Percentiles rank a stretch among this genome's conserved stretches.
Conservation (phyloP, 2,113 vertebrate genomes). For the Trogon surrucura region DNA sequence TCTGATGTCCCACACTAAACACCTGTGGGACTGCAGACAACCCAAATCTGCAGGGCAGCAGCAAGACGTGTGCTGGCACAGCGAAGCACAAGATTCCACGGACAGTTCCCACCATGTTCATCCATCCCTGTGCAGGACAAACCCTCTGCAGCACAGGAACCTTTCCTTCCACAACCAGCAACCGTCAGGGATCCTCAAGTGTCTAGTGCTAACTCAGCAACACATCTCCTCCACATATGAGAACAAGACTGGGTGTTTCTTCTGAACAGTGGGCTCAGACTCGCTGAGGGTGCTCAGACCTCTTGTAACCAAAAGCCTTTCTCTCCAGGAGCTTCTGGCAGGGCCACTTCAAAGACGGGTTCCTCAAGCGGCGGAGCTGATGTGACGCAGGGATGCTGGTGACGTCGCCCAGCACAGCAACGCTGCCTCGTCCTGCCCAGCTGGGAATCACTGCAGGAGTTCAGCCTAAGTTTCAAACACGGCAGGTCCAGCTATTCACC, state of each 20-base stretch:
- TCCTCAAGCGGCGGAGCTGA: not conserved
- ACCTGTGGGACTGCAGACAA: not conserved
- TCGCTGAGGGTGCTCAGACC: not conserved
- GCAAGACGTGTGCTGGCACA: not conserved
- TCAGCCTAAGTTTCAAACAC: not conserved
- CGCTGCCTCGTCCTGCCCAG: not conserved
- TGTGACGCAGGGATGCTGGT: not conserved
- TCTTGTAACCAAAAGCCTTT: not conserved
- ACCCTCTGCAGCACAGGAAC: not conserved
- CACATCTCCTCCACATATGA: not conserved
- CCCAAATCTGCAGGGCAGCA: not conserved
- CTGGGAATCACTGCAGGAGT: not conserved
- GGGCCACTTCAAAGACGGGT: not conserved
- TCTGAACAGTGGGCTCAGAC: not conserved
- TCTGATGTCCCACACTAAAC: not conserved
- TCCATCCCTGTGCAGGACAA: accelerated
- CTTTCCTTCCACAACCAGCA: not conserved
- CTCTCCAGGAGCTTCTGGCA: not conserved
- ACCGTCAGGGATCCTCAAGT: accelerated
- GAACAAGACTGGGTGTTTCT: not conserved
- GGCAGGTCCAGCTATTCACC: not conserved
- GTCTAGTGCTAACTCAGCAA: not conserved
- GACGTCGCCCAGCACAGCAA: not conserved
- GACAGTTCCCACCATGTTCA: not conserved
- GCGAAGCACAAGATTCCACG: not conserved